Percentiles rank a stretch among this genome's conserved stretches.
phyloP scores from a whole-genome alignment of 64 coral and sea anemone species.

The Astreopora myriophthalma region DNA sequence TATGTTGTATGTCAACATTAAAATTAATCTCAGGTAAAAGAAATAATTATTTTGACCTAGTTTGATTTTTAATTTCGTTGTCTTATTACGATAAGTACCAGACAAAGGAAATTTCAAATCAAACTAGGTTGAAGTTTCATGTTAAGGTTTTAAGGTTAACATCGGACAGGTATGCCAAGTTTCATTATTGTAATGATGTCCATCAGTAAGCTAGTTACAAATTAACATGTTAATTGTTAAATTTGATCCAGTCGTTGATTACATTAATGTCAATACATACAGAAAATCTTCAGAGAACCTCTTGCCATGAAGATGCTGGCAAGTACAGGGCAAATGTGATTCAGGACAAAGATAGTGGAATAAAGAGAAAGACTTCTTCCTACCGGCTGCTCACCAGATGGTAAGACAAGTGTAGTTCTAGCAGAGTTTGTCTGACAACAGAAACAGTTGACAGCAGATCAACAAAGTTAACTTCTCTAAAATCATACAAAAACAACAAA shows the following conservation, averaged over 20 bases:
- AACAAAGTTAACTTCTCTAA: not conserved
- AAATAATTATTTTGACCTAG: no score
- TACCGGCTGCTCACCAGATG: conserved; percentile 21
- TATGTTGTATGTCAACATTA: no score
- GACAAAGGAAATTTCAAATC: no score
- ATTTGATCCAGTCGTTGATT: no score
- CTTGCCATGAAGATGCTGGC: no score
- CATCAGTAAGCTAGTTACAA: no score
- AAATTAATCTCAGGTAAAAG: no score
- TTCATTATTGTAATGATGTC: not conserved
- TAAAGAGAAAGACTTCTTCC: not conserved
- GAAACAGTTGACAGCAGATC: conserved; percentile 4
- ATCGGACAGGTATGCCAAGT: not conserved
- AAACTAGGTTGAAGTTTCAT: no score
- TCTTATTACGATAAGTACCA: no score
- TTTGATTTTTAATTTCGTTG: no score
- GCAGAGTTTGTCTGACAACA: conserved; percentile 41
- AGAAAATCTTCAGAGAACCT: not conserved
- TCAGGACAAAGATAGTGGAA: not conserved
- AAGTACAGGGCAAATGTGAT: not conserved
- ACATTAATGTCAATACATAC: not conserved
- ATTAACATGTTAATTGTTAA: no score
- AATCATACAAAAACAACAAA: not conserved
- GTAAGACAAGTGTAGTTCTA: conserved; percentile 2
- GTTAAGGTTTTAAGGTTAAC: not conserved